Evolutionary conservation across 2,113 vertebrate species (phyloP).

Genomic region (Synodontis membranacea): DNA sequence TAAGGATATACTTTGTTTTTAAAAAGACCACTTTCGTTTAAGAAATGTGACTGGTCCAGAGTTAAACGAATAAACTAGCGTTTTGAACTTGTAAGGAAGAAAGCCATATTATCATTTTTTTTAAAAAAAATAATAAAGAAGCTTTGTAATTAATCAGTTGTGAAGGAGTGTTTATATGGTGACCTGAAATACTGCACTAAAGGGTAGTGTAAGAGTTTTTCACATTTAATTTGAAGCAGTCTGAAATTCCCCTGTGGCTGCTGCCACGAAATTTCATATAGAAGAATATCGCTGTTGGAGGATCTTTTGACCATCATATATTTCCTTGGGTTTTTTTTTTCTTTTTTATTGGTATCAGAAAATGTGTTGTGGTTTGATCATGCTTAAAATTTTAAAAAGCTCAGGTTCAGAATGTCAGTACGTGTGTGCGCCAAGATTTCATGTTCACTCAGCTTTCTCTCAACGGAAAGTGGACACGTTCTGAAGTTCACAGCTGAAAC

Average conservation of each 20-base stretch:
- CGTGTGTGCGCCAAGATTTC: background rate
- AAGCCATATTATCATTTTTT: background rate
- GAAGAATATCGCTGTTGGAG: background rate
- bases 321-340: background rate
- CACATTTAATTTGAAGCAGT: background rate
- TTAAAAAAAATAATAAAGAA: background rate
- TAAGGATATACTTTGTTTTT: constrained; percentile 57
- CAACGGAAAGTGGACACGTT: constrained; percentile 43
- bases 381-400: background rate
- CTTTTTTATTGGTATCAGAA: background rate
- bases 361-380: background rate
- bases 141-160: background rate
- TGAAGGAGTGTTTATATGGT: background rate
- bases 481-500: constrained; percentile 32
- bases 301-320: background rate
- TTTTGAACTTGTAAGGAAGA: background rate
- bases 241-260: too few relatives aligned
- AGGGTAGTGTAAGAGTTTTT: too few relatives aligned
- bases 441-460: constrained; percentile 6
- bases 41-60: background rate
- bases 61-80: background rate
- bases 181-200: background rate
- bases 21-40: constrained; percentile 1
- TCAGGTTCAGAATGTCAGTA: background rate
- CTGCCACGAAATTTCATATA: background rate